Evolutionary conservation across 2,797 vertebrate genomes (phyloP).

Genomic region (Carapus acus): DNA sequence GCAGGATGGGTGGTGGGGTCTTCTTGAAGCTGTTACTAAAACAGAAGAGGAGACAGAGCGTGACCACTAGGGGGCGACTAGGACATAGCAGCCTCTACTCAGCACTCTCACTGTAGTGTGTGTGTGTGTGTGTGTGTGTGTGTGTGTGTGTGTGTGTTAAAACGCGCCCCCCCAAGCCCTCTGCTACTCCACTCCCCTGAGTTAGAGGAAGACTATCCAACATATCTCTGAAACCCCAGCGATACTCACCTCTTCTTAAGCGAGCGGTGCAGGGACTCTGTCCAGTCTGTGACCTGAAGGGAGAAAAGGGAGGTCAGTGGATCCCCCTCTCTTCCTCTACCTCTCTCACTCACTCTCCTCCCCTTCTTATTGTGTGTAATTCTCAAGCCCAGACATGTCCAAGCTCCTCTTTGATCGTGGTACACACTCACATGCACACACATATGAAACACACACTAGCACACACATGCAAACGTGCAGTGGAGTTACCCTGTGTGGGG

Average conservation of each 20-base stretch:
- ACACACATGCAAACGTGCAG: not conserved
- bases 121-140: too few relatives aligned
- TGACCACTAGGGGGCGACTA: not conserved
- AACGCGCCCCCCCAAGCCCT: too few relatives aligned
- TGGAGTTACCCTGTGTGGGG: conserved; percentile 74
- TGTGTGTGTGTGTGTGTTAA: too few relatives aligned
- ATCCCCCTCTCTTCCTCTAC: too few relatives aligned
- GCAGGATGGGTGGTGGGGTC: conserved; percentile 75
- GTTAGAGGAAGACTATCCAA: too few relatives aligned
- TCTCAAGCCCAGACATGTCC: too few relatives aligned
- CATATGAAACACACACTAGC: conserved; percentile 17
- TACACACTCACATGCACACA: conserved; percentile 59
- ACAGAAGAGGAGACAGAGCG: not conserved
- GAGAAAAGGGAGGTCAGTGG: conserved; percentile 10
- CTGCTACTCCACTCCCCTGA: too few relatives aligned
- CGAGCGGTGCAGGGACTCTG: conserved; percentile 83
- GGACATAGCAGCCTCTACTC: too few relatives aligned
- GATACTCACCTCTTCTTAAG: conserved; percentile 84
- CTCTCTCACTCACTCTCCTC: too few relatives aligned
- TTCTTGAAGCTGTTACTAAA: conserved; percentile 88
- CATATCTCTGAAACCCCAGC: not conserved
- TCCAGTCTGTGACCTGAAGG: conserved; percentile 82
- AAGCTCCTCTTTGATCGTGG: too few relatives aligned
- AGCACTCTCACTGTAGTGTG: too few relatives aligned
- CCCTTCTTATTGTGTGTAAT: too few relatives aligned